Evolutionary conservation across 2,113 vertebrate genomes (phyloP), one percentile per base, ranked within the genome.

Genomic region (Gallinago paraguaiae): DNA sequence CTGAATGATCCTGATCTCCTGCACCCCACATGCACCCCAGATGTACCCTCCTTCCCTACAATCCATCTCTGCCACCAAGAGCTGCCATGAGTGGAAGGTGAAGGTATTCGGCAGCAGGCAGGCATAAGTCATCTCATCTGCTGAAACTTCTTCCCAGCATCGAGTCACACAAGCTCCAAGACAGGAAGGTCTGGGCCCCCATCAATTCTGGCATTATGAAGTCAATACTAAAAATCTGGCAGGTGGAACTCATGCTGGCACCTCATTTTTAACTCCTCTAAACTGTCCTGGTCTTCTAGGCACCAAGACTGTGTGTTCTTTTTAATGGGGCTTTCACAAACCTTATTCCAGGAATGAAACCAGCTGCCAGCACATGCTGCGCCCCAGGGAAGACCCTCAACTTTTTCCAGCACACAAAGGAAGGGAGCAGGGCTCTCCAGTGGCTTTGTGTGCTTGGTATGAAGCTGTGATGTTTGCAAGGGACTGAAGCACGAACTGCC

Each of bases 231-330:
- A 71, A 89, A 89, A 81, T 63, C 41, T 82, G 60, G n/a, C 93
- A 94, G 83, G 74, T 89, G 84, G 86, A 85, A 39, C 63, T 91
- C 75, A 54, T 54, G 91, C 93, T 91, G 76, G n/a, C 64, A 64
- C 30, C 51, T 96, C 80, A 24, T 92, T 93, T 84, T 65, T 69
- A 90, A 13, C 77, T 91, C 48, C 48, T 96, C 53, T 76, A 46
- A 82, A 51, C 18, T 53, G 50, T 82, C 61, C 88, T 12, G 67
- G 25, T 92, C 86, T 57, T 72, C 41, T 45, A 16, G 23, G 35
- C 59, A 50, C 7, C 17, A 35, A 69, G 74, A 43, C 17, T 87
- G 13, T 3, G 17, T 84, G 53, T 30, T 68, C 28, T 33, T 76
- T 78, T 54, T 72, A 93, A 92, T 31, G 39, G 74, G 65, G 25